A percentile compares a stretch with the other conserved stretches of the same genome.
Conservation (phyloP, 2,888 invertebrate species). For the Epinotia ramella region DNA sequence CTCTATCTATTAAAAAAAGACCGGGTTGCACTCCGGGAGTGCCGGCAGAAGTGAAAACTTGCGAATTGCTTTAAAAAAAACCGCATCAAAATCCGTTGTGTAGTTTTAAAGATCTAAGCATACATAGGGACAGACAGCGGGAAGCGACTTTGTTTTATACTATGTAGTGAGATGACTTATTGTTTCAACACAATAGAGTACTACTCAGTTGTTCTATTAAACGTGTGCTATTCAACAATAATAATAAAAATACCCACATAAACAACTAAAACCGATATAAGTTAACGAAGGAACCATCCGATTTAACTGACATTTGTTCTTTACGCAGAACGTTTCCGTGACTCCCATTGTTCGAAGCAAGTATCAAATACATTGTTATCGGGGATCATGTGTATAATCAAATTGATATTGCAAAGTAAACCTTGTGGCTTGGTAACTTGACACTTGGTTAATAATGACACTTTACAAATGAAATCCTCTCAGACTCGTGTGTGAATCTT, state of each 20-base stretch:
- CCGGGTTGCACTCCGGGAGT: too few relatives aligned
- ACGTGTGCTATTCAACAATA: background rate
- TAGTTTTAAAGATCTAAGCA: too few relatives aligned
- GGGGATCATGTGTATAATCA: conserved; percentile 36
- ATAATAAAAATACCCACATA: background rate
- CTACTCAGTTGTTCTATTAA: too few relatives aligned
- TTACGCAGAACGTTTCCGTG: conserved; percentile 45
- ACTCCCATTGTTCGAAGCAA: conserved; percentile 50
- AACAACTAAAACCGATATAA: background rate
- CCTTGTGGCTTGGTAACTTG: background rate
- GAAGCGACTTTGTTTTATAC: too few relatives aligned
- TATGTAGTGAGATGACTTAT: too few relatives aligned
- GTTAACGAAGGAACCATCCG: conserved; percentile 23
- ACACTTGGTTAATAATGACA: conserved; percentile 13
- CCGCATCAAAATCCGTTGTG: too few relatives aligned
- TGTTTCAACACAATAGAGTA: too few relatives aligned
- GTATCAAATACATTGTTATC: conserved; percentile 47
- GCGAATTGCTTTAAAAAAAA: too few relatives aligned
- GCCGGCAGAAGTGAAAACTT: too few relatives aligned
- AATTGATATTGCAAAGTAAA: background rate
- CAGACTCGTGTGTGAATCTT: background rate
- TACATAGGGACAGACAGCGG: too few relatives aligned
- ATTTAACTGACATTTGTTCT: conserved; percentile 31
- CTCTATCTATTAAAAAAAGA: too few relatives aligned
- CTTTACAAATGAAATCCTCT: background rate